phyloP scores from a whole-genome alignment of 1,140 invertebrate species.

The Penaeus japonicus region DNA sequence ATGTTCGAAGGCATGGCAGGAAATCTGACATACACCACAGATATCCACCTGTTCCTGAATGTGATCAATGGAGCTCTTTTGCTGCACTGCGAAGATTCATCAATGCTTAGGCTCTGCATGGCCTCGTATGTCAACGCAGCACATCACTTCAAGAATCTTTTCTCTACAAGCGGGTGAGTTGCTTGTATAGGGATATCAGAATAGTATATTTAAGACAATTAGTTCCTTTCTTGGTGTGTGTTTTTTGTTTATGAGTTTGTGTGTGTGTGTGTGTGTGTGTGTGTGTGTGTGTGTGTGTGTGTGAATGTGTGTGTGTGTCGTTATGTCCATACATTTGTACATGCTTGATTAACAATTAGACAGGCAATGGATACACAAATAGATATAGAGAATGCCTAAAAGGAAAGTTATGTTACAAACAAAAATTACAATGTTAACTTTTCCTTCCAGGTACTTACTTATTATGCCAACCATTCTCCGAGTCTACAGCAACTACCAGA shows the following conservation, averaged over 20 bases:
- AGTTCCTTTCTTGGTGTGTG: too few relatives aligned
- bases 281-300: too few relatives aligned
- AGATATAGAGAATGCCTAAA: background rate
- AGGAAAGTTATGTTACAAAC: background rate
- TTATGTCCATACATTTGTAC: too few relatives aligned
- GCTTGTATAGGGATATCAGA: too few relatives aligned
- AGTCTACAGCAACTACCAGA: conserved; percentile 97
- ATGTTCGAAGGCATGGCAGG: conserved; percentile 99
- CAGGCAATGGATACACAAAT: background rate
- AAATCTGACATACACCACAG: conserved; percentile 96
- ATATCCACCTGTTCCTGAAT: conserved; percentile 97
- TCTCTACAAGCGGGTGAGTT: conserved; percentile 92
- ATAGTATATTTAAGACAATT: too few relatives aligned
- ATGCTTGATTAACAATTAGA: too few relatives aligned
- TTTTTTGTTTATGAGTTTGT: too few relatives aligned
- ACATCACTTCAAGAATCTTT: conserved; percentile 98
- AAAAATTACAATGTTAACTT: background rate
- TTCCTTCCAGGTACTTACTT: conserved; percentile 79
- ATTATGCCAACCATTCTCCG: conserved; percentile 97
- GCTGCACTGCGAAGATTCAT: conserved; percentile 94
- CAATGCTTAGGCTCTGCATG: conserved; percentile 88
- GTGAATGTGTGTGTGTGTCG: too few relatives aligned
- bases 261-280: too few relatives aligned
- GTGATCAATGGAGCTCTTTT: conserved; percentile 96
- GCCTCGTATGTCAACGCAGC: conserved; percentile 97